These are phyloP conservation scores for Platycheirus rosarum DNA, from an alignment of 2,888 invertebrate species.

Conservation along the genomic window DNA sequence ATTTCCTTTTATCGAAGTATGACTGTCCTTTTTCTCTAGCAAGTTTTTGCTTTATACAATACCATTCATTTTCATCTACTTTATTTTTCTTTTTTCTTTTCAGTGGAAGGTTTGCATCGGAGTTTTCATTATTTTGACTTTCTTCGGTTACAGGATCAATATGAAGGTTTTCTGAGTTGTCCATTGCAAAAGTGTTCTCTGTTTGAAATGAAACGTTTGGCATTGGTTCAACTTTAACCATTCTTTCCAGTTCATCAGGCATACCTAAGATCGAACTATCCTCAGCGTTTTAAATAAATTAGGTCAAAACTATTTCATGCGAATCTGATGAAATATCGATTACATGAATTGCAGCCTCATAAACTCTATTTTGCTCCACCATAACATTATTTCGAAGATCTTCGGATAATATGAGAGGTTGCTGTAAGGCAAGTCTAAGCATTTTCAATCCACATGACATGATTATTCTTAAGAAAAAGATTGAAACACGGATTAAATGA, in stretches of 20 bases:
- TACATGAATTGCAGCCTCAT: constrained; percentile 6
- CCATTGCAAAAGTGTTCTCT: constrained; percentile 5
- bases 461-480: constrained; percentile 13
- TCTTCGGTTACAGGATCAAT: not conserved
- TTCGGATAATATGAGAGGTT: constrained; percentile 6
- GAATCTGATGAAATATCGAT: constrained; percentile 20
- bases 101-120: constrained; percentile 15
- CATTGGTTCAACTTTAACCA: constrained; percentile 28
- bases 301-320: not conserved
- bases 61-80: constrained; percentile 27
- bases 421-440: constrained; percentile 12
- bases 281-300: constrained; percentile 32
- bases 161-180: constrained; percentile 24
- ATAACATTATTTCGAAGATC: constrained; percentile 11
- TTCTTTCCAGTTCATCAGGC: constrained; percentile 4
- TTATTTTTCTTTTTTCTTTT: constrained; percentile 23
- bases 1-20: constrained; percentile 31
- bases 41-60: constrained; percentile 30
- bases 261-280: constrained; percentile 11
- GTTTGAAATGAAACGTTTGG: not conserved
- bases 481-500: too few species aligned
- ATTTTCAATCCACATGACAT: constrained; percentile 32
- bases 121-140: constrained; percentile 5
- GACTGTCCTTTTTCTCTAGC: constrained; percentile 28
- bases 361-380: constrained; percentile 19